These are phyloP conservation scores for Glareola pratincola DNA, from an alignment of 2,113 vertebrate genomes.

Conservation along the genomic window DNA sequence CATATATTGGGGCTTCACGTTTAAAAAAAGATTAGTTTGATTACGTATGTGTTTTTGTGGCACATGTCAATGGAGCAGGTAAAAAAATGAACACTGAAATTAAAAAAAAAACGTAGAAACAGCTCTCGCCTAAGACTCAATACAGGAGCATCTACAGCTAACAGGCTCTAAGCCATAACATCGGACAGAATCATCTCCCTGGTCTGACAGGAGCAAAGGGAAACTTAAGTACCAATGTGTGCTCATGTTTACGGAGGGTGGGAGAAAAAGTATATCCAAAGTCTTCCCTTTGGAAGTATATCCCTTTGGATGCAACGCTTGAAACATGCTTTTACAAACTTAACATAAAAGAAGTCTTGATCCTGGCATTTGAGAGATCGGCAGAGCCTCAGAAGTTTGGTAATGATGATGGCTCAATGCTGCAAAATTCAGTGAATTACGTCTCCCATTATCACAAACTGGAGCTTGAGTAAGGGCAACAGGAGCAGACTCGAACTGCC, in stretches of 20 bases:
- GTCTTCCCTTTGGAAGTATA: neutral
- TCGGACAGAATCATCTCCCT: neutral
- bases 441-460: neutral
- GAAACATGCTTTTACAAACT: neutral
- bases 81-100: neutral
- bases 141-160: neutral
- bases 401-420: neutral
- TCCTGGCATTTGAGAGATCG: neutral
- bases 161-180: neutral
- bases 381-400: neutral
- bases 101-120: neutral
- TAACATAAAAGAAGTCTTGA: neutral
- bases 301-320: neutral
- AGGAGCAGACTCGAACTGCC: neutral
- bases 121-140: neutral
- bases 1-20: neutral
- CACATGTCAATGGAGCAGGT: neutral
- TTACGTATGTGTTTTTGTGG: neutral
- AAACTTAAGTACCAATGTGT: neutral
- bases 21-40: neutral
- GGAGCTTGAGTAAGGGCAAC: neutral
- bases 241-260: neutral
- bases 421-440: neutral
- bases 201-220: neutral
- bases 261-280: neutral